These are phyloP conservation scores for Lordiphosa andalusiaca DNA, from an alignment of 2,888 invertebrate genomes.

Conservation along the genomic window DNA sequence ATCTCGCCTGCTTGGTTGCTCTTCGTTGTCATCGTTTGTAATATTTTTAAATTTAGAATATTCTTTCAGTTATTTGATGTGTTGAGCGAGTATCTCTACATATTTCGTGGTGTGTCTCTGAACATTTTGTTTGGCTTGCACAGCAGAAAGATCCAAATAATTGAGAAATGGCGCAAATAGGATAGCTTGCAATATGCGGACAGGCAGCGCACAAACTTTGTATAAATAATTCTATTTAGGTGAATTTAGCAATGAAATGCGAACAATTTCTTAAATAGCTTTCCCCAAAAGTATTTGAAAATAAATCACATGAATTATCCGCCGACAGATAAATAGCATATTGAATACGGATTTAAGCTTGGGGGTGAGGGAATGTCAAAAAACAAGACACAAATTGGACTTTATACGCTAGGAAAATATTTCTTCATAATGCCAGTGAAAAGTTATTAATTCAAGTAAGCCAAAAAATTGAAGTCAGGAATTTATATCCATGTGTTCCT, in stretches of 20 bases:
- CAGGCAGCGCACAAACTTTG: constrained; percentile 33
- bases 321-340: constrained; percentile 52
- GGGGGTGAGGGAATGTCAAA: constrained; percentile 3
- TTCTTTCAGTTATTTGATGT: constrained; percentile 71
- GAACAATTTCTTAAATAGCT: constrained; percentile 63
- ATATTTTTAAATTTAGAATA: constrained; percentile 77
- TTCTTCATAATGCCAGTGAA: too few relatives aligned
- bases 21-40: constrained; percentile 74
- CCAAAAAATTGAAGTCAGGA: too few relatives aligned
- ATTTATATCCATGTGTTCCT: too few relatives aligned
- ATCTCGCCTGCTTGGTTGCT: constrained; percentile 54
- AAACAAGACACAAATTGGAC: constrained; percentile 16
- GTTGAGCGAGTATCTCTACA: constrained; percentile 57
- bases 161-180: constrained; percentile 54
- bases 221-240: constrained; percentile 66
- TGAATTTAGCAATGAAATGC: constrained; percentile 43
- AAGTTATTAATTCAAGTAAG: too few relatives aligned
- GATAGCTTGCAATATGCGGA: constrained; percentile 59
- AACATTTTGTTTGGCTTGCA: constrained; percentile 54
- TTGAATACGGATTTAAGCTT: constrained; percentile 15
- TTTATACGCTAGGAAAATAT: background rate
- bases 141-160: constrained; percentile 21
- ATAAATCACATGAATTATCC: constrained; percentile 58
- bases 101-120: constrained; percentile 20
- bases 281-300: constrained; percentile 20